phyloP scores from a whole-genome alignment of 2,888 invertebrate species.

The Amphimallon solstitiale region DNA sequence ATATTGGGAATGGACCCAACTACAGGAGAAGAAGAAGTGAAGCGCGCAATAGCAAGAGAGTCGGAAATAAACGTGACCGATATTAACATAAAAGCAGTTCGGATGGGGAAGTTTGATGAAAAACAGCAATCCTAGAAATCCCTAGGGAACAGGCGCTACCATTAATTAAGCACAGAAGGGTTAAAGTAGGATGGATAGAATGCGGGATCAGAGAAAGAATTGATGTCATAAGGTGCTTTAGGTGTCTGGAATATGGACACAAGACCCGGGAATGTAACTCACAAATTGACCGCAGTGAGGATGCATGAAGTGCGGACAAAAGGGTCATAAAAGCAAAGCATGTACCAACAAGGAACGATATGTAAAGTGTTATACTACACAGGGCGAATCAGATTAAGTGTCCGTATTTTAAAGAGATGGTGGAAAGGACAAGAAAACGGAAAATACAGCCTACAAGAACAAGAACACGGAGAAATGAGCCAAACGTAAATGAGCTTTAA shows the following conservation, averaged over 20 bases:
- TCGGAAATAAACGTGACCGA: neutral
- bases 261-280: too few relatives aligned
- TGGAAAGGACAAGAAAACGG: neutral
- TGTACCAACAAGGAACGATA: neutral
- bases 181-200: conserved; percentile 2
- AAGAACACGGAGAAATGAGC: too few relatives aligned
- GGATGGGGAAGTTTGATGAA: neutral
- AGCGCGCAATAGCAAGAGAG: neutral
- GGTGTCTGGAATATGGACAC: too few relatives aligned
- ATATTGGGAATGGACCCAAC: conserved; percentile 1
- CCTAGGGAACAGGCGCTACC: neutral
- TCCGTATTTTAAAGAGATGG: neutral
- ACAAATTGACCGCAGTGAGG: neutral
- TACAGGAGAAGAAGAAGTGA: conserved; percentile 1
- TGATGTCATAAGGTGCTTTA: too few relatives aligned
- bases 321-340: conserved; percentile 6
- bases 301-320: conserved; percentile 1
- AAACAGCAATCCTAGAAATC: neutral
- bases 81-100: too few relatives aligned
- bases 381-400: conserved; percentile 2
- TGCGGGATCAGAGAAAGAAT: too few relatives aligned
- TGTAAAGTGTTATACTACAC: neutral
- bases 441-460: neutral
- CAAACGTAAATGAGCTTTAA: neutral
- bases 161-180: too few relatives aligned